These are phyloP conservation scores for Phalacrocorax aristotelis DNA, from an alignment of 2,113 vertebrate genomes.

Conservation along the genomic window DNA sequence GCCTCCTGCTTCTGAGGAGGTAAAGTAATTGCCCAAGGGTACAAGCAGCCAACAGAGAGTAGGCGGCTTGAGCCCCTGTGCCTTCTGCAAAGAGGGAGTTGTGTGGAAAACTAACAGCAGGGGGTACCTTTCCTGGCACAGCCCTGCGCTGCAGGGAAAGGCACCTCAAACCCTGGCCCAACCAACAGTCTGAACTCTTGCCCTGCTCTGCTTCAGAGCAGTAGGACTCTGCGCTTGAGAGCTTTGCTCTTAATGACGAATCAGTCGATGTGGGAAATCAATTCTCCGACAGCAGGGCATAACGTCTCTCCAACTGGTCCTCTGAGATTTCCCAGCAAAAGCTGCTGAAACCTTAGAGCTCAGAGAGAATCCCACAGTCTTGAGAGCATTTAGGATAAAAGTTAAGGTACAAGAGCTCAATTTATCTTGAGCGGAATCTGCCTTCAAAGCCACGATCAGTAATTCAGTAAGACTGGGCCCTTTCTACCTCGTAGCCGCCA, in stretches of 20 bases:
- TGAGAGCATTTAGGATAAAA: not conserved
- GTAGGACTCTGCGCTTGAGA: not conserved
- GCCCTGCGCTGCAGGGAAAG: not conserved
- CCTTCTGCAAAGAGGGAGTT: not conserved
- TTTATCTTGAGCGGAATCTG: not conserved
- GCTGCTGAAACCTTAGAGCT: slow-evolving; percentile 3
- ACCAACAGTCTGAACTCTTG: not conserved
- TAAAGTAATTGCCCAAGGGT: not conserved
- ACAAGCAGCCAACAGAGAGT: not conserved
- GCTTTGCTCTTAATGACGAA: not conserved
- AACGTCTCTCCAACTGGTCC: not conserved
- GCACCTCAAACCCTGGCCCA: not conserved
- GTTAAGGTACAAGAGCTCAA: not conserved
- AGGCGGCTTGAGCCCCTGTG: not conserved
- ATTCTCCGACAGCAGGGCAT: not conserved
- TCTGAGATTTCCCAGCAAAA: not conserved
- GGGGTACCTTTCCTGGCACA: not conserved
- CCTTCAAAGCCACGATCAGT: not conserved
- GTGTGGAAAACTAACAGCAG: not conserved
- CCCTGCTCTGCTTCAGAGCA: not conserved
- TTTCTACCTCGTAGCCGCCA: not conserved
- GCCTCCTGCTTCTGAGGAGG: not conserved
- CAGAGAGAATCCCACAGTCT: not conserved
- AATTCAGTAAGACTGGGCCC: not conserved
- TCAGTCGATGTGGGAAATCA: not conserved